Base-by-base conservation (phyloP, 2,888 invertebrate genomes). In the Serripes groenlandicus region DNA sequence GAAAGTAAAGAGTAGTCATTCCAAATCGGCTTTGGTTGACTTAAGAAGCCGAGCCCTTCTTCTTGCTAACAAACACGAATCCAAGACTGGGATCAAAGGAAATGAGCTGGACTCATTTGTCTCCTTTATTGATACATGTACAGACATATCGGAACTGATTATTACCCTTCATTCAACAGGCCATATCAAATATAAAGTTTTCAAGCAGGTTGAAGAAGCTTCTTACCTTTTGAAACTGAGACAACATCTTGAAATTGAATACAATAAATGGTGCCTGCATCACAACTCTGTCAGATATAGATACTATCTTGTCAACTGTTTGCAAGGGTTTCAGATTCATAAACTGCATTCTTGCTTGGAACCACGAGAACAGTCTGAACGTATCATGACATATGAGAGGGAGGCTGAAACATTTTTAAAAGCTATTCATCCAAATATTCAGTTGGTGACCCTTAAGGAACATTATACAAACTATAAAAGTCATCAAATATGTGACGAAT, bases 31-130 rank as follows among this genome's bases (percentile, higher is more conserved):
- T 21, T 62, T 89, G 1, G 60, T 77, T 64, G 89, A 89, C 54
- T 73, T 89, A 9, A 81, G 87, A 76, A 89, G 89, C 26, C 58
- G 89, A n/a, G 88, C 88, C 15, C 70, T 89, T 3, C 70, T 89
- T 0, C 52, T 89, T 1, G 79, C 86, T 77, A 89, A 82, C 35
- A 80, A 83, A 11, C 76, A 64, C 9, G 58, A 81, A 42, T 62
- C 76, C 21, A 78, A 80, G 74, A 26, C 15, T n/a, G 32, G 52
- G 26, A 28, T n/a, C 23, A 56, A 73, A 49, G 32, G n/a, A 15
- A 54, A 68, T 23, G 75, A 85, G 9, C 73, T 83, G 18, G 75
- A 64, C 28, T 15, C 35, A 9, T 83, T 80, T 71, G 69, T 83
- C 4, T 21, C 62, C 9, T 32, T 42, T 2, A 71, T 86, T 23